Conservation (phyloP, 2,797 vertebrate genomes). For the Sebastes umbrosus region DNA sequence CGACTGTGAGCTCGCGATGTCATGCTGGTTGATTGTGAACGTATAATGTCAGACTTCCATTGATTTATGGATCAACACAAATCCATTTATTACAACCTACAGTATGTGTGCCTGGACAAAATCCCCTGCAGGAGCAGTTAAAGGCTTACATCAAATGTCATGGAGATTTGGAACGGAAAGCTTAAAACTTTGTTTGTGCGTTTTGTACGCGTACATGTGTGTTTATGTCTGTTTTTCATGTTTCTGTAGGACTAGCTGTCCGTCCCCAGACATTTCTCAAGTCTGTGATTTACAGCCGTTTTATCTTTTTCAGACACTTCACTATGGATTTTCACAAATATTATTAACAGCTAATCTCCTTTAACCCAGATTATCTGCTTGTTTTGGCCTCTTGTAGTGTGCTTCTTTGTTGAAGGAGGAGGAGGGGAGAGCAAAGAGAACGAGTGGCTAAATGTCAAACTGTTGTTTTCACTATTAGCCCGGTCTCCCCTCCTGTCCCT, state of each 20-base stretch:
- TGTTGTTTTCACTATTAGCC: slow-evolving; percentile 26
- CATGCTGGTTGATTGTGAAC: slow-evolving; percentile 56
- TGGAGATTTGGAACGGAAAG: slow-evolving; percentile 49
- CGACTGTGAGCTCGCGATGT: slow-evolving; percentile 28
- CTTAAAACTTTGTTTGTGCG: slow-evolving; percentile 28
- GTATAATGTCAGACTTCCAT: slow-evolving; percentile 47
- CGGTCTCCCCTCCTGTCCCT: slow-evolving; percentile 24
- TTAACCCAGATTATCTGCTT: slow-evolving; percentile 72
- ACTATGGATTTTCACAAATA: slow-evolving; percentile 55
- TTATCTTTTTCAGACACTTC: slow-evolving; percentile 56
- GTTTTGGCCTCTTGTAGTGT: slow-evolving; percentile 40
- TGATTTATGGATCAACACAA: slow-evolving; percentile 62
- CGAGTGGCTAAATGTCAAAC: slow-evolving; percentile 69
- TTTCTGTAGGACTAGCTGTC: slow-evolving; percentile 9
- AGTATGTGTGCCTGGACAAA: slow-evolving; percentile 52
- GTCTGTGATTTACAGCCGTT: slow-evolving; percentile 33
- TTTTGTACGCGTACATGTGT: slow-evolving; percentile 26
- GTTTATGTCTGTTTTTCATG: slow-evolving; percentile 25
- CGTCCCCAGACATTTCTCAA: slow-evolving; percentile 34
- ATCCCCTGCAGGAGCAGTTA: slow-evolving; percentile 58
- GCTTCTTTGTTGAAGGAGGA: slow-evolving; percentile 40
- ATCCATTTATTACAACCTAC: slow-evolving; percentile 67
- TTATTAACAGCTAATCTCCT: slow-evolving; percentile 71
- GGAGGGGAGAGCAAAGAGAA: slow-evolving; percentile 7
- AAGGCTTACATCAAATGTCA: slow-evolving; percentile 74